A percentile compares a stretch with the other conserved stretches of the same genome.
Conservation (phyloP, 1,140 invertebrate species). For the Thaumatotibia leucotreta region DNA sequence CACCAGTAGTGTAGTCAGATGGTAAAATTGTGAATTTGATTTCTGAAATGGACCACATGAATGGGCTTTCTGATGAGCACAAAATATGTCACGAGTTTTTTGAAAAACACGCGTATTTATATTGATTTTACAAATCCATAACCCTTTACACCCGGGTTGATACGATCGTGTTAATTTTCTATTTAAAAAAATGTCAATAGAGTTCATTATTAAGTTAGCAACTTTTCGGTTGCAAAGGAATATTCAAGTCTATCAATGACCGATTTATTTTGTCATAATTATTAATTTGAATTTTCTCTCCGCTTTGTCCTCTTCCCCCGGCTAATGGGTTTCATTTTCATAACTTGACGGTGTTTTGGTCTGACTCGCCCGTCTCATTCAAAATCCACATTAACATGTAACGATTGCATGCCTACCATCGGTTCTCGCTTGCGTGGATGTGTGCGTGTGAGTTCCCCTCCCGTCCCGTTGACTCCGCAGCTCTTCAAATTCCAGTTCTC, state of each 20-base stretch:
- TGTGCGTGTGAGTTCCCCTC: conserved; percentile 26
- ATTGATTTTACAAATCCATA: no score
- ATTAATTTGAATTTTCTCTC: conserved; percentile 41
- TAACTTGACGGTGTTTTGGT: conserved; percentile 60
- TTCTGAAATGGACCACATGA: neutral
- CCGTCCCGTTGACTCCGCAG: conserved; percentile 60
- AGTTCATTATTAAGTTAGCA: no score
- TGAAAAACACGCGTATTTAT: neutral
- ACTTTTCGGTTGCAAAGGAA: neutral
- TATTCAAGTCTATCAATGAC: neutral
- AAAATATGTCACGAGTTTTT: neutral
- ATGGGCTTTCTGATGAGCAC: neutral
- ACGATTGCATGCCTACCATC: conserved; percentile 45
- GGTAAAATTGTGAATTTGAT: neutral
- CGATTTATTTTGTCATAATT: neutral
- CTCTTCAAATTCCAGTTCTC: conserved; percentile 77
- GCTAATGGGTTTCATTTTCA: conserved; percentile 64
- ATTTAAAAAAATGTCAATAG: no score
- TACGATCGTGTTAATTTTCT: no score
- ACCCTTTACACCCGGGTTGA: no score
- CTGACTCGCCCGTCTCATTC: conserved; percentile 28
- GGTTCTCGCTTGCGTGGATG: conserved; percentile 34
- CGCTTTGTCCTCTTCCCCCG: conserved; percentile 43
- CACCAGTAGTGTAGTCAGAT: neutral
- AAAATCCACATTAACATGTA: conserved; percentile 45